Percentiles rank a stretch among this genome's conserved stretches.
Conservation (phyloP, 2,113 vertebrate genomes). For the Cephalopholis sonnerati region DNA sequence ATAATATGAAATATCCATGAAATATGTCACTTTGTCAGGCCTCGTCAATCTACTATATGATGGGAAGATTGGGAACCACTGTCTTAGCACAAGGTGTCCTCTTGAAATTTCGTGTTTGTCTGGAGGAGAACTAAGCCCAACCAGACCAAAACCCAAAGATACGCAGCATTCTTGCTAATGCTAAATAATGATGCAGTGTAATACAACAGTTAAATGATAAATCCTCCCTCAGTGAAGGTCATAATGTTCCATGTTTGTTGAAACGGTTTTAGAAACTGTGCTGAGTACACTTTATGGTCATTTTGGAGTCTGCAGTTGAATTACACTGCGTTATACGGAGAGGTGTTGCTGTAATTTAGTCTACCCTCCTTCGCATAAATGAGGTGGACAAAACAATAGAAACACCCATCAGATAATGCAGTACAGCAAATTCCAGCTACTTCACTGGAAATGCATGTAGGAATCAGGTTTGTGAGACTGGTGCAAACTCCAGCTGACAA, state of each 20-base stretch:
- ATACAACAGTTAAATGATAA: not conserved
- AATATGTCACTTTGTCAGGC: no score
- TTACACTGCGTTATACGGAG: not conserved
- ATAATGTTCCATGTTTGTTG: not conserved
- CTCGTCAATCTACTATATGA: no score
- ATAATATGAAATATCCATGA: no score
- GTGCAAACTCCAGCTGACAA: not conserved
- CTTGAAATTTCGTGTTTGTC: not conserved
- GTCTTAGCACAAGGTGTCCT: not conserved
- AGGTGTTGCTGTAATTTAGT: not conserved
- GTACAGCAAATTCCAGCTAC: not conserved
- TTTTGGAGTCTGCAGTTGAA: not conserved
- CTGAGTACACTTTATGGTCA: not conserved
- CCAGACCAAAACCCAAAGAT: not conserved
- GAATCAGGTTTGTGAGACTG: slow-evolving; percentile 30
- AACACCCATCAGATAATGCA: not conserved
- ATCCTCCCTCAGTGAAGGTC: not conserved
- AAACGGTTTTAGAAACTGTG: not conserved
- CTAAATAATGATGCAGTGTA: not conserved
- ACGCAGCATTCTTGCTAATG: not conserved
- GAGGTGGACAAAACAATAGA: not conserved
- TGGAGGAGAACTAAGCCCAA: not conserved
- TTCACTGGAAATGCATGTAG: not conserved
- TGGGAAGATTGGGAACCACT: no score
- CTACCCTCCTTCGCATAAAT: not conserved